Base-by-base conservation (phyloP, 2,797 vertebrate genomes). In the Takifugu ocellatus region DNA sequence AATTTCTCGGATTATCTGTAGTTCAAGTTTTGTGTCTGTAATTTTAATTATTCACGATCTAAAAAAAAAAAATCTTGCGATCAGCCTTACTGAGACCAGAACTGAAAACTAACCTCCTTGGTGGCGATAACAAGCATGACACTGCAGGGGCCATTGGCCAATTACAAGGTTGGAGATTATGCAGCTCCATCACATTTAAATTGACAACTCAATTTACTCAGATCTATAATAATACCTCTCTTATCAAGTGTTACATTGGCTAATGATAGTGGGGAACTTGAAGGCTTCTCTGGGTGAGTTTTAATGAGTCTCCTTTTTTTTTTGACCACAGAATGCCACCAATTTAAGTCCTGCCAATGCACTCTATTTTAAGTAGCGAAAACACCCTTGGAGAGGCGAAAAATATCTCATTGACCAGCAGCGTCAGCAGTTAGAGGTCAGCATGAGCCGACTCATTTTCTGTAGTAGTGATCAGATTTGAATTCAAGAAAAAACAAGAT, bases 341-440 rank as follows among this genome's bases (percentile, higher is more conserved):
- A 95, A 97, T 97, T 97, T 96, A 95, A 94, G 94, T 93, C 92
- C 91, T 95, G 93, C 93, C 95, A 97, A 95, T 95, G 94, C 93
- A 90, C 92, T 93, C 90, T 86, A 90, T 92, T 93, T 93, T 93
- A 92, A 93, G 93, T 93, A 90, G 92, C 93, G 90, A 92, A 92
- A 92, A 92, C 92, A 93, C 93, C 94, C 92, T 21, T 46, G 44
- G 44, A 46, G 44, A 46, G 44, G 17, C 5, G n/a, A 15, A 76
- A 91, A 89, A 88, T 89, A 91, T 92, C 89, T 91, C 86, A 88
- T 93, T 87, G 93, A 89, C 91, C 93, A 87, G 92, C 91, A 88
- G 93, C 93, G 91, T 94, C 93, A 93, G 93, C 92, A 93, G 92
- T 92, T 94, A 93, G 90, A 93, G 95, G 92, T 93, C 95, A 95